Base-by-base conservation (phyloP, 2,113 vertebrate species). In the Dipodomys merriami region DNA sequence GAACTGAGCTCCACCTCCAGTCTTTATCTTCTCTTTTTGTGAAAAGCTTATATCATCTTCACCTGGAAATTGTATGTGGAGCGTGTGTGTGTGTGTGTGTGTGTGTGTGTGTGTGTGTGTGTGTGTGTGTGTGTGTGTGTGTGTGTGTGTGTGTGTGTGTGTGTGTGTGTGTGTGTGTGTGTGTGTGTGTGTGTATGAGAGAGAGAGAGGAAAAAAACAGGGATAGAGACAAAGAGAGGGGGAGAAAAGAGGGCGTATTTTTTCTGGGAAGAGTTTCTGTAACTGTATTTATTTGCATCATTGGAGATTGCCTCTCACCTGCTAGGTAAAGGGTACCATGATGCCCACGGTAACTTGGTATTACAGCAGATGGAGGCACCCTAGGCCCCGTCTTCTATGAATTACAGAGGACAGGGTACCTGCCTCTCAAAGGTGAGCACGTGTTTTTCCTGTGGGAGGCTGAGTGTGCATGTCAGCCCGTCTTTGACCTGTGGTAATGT, bases 401-500 rank as follows among this genome's bases (percentile, higher is more conserved):
- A 57, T 88, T 77, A 94, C 49, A 49, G 19, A 33, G 12, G 35
- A 10, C 23, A 20, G 69, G 65, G n/a, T 7, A 27, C 39, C 57
- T 10, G 30, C 39, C 57, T 10, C 49, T 35, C n/a, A 33, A 30
- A 39, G 35, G 35, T 27, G 35, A 91, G 92, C 94, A 85, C 20
- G 20, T 93, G 92, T 23, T 1, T 25, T 86, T 74, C 65, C 76
- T 22, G 0, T 73, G 69, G 91, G 85, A 78, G 44, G 2, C 69
- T 9, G 69, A 73, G 87, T 91, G 90, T 88, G 91, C 84, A 3
- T 83, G n/a, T 46, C 85, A 83, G 94, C 33, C 85, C 79, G 94
- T 62, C 53, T 64, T 19, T 96, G 95, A 95, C 92, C 69, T 57
- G 30, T 29, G 84, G 91, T 95, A 96, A 94, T n/a, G 10, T 30